Evolutionary conservation across 1,140 invertebrate species (phyloP).

Genomic region (Drosophila lacteicornis): DNA sequence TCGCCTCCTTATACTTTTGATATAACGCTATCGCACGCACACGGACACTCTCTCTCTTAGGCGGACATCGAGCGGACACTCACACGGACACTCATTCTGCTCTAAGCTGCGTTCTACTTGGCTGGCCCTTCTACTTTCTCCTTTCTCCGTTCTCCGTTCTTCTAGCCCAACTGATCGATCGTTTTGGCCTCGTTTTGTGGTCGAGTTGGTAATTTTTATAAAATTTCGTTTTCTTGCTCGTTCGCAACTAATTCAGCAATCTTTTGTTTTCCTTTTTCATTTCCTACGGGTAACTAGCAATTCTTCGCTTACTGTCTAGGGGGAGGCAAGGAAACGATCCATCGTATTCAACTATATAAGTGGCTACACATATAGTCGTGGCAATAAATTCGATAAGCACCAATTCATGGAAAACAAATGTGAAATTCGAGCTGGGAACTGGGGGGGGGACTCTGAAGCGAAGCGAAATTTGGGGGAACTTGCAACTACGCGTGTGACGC

Average conservation of each 20-base stretch:
- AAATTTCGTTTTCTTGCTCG: constrained; percentile 63
- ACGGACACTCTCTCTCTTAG: constrained; percentile 11
- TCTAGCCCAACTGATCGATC: constrained; percentile 38
- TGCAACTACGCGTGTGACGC: constrained; percentile 4
- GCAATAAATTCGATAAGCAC: constrained; percentile 84
- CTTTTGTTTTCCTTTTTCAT: constrained; percentile 42
- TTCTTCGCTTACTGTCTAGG: constrained; percentile 24
- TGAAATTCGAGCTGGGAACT: constrained; percentile 20
- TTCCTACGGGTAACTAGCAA: constrained; percentile 33
- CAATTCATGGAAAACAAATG: constrained; percentile 69
- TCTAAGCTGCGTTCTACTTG: constrained; percentile 43
- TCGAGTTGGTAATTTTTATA: constrained; percentile 51
- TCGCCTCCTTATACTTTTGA: constrained; percentile 1
- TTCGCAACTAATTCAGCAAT: constrained; percentile 82
- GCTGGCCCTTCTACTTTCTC: constrained; percentile 1
- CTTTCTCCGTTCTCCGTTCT: neutral
- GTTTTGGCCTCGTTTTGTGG: constrained; percentile 46
- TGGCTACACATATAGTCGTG: constrained; percentile 39
- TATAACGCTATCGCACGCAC: constrained; percentile 49
- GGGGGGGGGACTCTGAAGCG: constrained; percentile 18
- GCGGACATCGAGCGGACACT: constrained; percentile 26
- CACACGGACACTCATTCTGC: constrained; percentile 31
- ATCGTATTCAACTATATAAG: constrained; percentile 31
- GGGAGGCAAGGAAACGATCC: constrained; percentile 39
- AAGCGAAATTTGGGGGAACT: constrained; percentile 1